Evolutionary conservation across 35 echinoderm and acorn worm genomes (phyloP).

Genomic region (Stichopus chloronotus): DNA sequence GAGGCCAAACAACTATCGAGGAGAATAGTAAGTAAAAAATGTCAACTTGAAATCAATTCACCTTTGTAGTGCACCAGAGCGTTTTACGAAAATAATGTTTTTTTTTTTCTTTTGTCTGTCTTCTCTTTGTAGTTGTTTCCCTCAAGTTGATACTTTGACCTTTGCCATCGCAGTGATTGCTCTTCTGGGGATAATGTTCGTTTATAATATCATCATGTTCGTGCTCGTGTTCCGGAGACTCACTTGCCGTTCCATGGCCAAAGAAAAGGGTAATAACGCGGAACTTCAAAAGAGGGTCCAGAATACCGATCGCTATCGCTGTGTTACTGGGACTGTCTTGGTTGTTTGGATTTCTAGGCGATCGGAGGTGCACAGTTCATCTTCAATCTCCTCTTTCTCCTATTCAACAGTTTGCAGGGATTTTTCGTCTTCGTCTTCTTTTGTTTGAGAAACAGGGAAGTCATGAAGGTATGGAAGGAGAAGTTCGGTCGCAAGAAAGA

Average conservation of each 20-base stretch:
- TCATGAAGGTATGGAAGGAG: constrained; percentile 57
- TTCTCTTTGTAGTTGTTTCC: constrained; percentile 66
- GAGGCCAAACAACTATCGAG: no score
- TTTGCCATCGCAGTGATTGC: constrained; percentile 60
- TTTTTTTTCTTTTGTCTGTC: background rate
- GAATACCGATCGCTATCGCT: constrained; percentile 64
- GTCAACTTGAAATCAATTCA: no score
- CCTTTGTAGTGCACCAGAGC: no score
- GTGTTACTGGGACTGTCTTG: constrained; percentile 75
- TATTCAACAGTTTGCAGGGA: constrained; percentile 88
- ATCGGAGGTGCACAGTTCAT: constrained; percentile 60
- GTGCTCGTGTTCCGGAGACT: constrained; percentile 56
- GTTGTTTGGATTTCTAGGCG: constrained; percentile 76
- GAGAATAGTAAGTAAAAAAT: no score
- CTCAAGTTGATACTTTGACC: constrained; percentile 24
- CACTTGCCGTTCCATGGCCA: constrained; percentile 37
- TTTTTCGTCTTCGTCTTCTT: constrained; percentile 85
- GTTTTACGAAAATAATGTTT: no score
- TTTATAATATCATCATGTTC: constrained; percentile 69
- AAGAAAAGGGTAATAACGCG: background rate
- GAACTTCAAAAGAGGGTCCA: constrained; percentile 14
- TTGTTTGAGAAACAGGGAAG: constrained; percentile 74
- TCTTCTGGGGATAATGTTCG: constrained; percentile 56
- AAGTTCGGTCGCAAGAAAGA: background rate
- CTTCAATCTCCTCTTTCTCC: constrained; percentile 74